Evolutionary conservation across 2,797 vertebrate genomes (phyloP), one percentile per base, ranked within the genome.

Genomic region (Urosaurus nigricauda): DNA sequence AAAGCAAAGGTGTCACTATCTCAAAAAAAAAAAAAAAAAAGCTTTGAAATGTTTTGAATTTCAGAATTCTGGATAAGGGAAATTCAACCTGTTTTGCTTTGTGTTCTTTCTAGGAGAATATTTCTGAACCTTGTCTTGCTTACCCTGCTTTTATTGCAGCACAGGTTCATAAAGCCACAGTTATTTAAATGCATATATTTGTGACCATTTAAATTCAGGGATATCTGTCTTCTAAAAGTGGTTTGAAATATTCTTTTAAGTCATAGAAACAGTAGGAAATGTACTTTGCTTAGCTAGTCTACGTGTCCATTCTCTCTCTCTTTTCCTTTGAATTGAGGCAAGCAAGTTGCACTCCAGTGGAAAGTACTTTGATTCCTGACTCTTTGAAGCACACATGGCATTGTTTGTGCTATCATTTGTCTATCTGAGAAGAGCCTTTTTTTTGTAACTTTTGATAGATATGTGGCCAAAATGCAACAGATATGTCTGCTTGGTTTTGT

Each of bases 101-200:
- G 79, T 8, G 32, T 29, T 73, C 37, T 79, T 93, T 87, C 56
- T 53, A 65, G 83, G 53, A 90, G 19, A 79, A 51, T 26, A 26
- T 1, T 40, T 87, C 60, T 56, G 35, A 14, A 13, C 81, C 24
- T 65, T 70, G 4, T 85, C 37, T n/a, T 40, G n/a, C 78, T 85
- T 32, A 35, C 32, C 43, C 8, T 32, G 40, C 79, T 65, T 56
- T 43, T 74, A 4, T 0, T 26, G 7, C 58, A 26, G 6, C 1
- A 19, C 81, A 58, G 71, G 8, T 81, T 85, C 4, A 13, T 6
- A 0, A 11, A 43, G 56, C 40, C 12, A 79, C 47, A 24, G 7
- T 53, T 29, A 53, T 79, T 51, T 53, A n/a, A 35, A 37, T 1
- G 0, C 1, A 0, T 16, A 7, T 1, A 81, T 58, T 0, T 32